These are phyloP conservation scores for Sorex maritimensis DNA, from an alignment of 2,797 vertebrate species.

Conservation along the genomic window DNA sequence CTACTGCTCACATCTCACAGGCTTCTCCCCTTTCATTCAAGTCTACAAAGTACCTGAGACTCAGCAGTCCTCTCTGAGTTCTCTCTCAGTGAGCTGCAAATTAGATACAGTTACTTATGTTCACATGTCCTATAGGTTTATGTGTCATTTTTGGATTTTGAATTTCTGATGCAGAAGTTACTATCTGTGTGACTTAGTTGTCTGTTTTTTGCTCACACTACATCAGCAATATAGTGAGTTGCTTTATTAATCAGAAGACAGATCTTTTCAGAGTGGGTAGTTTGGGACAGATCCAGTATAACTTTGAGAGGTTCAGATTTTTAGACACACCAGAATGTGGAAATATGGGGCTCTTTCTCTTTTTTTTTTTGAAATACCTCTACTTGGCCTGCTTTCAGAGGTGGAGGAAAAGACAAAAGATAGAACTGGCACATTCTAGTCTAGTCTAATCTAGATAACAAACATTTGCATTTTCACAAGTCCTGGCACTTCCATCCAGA, in stretches of 20 bases:
- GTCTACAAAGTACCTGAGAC: neutral
- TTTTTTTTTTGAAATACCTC: neutral
- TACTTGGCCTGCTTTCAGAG: slow-evolving; percentile 41
- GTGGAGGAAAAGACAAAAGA: slow-evolving; percentile 62
- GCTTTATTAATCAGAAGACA: slow-evolving; percentile 47
- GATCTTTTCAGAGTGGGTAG: slow-evolving; percentile 33
- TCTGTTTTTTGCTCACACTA: slow-evolving; percentile 41
- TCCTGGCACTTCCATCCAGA: neutral
- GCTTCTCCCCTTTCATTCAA: neutral
- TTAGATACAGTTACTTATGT: slow-evolving; percentile 15
- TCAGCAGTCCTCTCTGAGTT: neutral
- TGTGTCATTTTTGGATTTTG: neutral
- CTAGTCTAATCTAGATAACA: slow-evolving; percentile 40
- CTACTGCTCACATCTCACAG: neutral
- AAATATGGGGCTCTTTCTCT: neutral
- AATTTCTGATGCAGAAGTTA: slow-evolving; percentile 37
- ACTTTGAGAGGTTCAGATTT: slow-evolving; percentile 49
- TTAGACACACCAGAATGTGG: slow-evolving; percentile 47
- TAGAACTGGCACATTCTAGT: slow-evolving; percentile 36
- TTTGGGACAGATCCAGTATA: slow-evolving; percentile 5
- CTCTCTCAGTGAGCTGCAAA: slow-evolving; percentile 18
- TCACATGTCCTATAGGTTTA: neutral
- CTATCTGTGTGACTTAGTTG: neutral
- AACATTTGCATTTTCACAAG: slow-evolving; percentile 55
- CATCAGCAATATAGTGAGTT: slow-evolving; percentile 45